Percentiles rank a stretch among this genome's conserved stretches.
phyloP scores from a whole-genome alignment of 1,140 invertebrate genomes.

The Luehdorfia chinensis region DNA sequence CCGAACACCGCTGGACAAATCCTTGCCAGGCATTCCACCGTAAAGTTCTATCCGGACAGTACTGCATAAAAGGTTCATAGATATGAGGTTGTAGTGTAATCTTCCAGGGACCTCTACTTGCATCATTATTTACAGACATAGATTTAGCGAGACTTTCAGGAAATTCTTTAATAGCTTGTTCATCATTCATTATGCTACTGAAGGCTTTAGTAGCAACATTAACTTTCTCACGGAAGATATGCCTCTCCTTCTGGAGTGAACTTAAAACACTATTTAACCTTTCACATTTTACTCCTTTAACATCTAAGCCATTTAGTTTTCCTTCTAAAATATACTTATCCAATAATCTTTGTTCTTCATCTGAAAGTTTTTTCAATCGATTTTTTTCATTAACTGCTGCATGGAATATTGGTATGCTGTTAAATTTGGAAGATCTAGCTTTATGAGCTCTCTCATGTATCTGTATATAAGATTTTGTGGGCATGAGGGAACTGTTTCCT shows the following conservation, averaged over 20 bases:
- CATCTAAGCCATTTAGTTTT: slow-evolving; percentile 85
- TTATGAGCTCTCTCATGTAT: slow-evolving; percentile 85
- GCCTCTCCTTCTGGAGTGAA: slow-evolving; percentile 75
- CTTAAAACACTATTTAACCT: slow-evolving; percentile 69
- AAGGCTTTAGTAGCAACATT: slow-evolving; percentile 81
- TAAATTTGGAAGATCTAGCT: slow-evolving; percentile 82
- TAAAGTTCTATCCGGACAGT: slow-evolving; percentile 86
- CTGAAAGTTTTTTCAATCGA: slow-evolving; percentile 78
- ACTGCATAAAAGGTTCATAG: slow-evolving; percentile 85
- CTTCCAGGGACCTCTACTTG: slow-evolving; percentile 86
- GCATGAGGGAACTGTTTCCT: slow-evolving; percentile 88
- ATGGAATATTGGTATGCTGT: slow-evolving; percentile 82
- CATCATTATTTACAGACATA: slow-evolving; percentile 81
- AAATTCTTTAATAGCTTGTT: slow-evolving; percentile 83
- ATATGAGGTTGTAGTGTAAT: slow-evolving; percentile 85
- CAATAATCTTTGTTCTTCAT: slow-evolving; percentile 84
- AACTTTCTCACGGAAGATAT: slow-evolving; percentile 81
- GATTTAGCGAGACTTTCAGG: slow-evolving; percentile 83
- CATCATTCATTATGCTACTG: slow-evolving; percentile 82
- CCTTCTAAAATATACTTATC: slow-evolving; percentile 90
- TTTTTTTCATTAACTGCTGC: slow-evolving; percentile 81
- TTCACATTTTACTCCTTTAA: slow-evolving; percentile 66
- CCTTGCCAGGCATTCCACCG: slow-evolving; percentile 92
- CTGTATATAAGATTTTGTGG: slow-evolving; percentile 84
- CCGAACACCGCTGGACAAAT: slow-evolving; percentile 83